Evolutionary conservation across 2,888 invertebrate genomes (phyloP).

Genomic region (Eudemis profundana): DNA sequence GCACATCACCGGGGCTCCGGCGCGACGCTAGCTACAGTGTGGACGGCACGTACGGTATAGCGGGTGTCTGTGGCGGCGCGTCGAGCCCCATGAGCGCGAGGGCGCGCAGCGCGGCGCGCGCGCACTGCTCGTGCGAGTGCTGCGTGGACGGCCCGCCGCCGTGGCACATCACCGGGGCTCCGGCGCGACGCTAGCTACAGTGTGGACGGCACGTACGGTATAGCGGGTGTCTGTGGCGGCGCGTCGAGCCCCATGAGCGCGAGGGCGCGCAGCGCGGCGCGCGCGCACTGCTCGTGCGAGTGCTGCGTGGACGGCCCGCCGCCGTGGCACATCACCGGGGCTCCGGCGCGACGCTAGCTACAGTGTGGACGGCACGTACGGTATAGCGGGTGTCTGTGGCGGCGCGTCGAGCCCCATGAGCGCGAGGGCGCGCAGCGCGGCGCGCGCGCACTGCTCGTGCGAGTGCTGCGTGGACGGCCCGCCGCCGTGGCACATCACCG

Average conservation of each 20-base stretch:
- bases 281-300: constrained; percentile 90
- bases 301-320: background rate
- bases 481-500: constrained; percentile 7
- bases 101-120: constrained; percentile 90
- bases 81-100: constrained; percentile 91
- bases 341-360: no score
- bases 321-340: background rate
- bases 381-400: background rate
- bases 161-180: background rate
- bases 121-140: constrained; percentile 87
- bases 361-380: constrained; percentile 5
- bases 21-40: no score
- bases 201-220: background rate
- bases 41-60: background rate
- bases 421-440: constrained; percentile 90
- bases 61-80: constrained; percentile 54
- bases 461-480: constrained; percentile 78
- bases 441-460: constrained; percentile 92
- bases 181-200: no score
- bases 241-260: constrained; percentile 90
- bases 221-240: constrained; percentile 45
- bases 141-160: constrained; percentile 19
- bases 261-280: constrained; percentile 90
- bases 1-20: background rate
- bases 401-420: constrained; percentile 89